phyloP scores from a whole-genome alignment of 2,113 vertebrate genomes.

The Thalassoma bifasciatum region DNA sequence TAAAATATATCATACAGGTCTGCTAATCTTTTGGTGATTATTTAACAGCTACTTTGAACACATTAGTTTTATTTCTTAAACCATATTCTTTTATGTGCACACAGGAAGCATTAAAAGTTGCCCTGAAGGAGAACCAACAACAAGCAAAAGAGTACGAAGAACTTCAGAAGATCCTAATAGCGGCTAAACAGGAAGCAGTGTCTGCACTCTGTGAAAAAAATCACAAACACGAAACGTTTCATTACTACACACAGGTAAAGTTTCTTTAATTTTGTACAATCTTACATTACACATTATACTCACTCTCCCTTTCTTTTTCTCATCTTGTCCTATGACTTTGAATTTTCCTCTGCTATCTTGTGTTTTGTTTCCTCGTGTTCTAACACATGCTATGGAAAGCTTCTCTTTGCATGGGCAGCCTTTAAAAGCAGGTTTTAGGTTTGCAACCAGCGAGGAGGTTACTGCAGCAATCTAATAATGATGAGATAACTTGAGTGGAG shows the following conservation, averaged over 20 bases:
- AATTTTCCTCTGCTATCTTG: conserved; percentile 3
- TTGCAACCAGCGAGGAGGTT: conserved; percentile 69
- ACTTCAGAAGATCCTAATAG: conserved; percentile 66
- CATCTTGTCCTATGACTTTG: conserved; percentile 16
- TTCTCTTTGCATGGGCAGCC: conserved; percentile 49
- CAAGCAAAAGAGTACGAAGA: conserved; percentile 64
- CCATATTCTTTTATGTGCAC: conserved; percentile 15
- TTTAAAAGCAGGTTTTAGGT: conserved; percentile 65
- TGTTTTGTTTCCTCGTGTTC: neutral
- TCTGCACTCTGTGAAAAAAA: conserved; percentile 60
- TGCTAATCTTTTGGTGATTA: neutral
- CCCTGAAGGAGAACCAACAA: conserved; percentile 63
- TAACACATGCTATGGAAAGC: conserved; percentile 9
- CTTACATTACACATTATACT: conserved; percentile 3
- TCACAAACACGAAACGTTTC: conserved; percentile 43
- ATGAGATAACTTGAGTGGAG: conserved; percentile 77
- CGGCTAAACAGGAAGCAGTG: conserved; percentile 61
- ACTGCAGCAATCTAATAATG: conserved; percentile 76
- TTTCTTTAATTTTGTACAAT: neutral
- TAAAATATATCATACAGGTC: no score
- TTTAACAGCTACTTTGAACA: neutral
- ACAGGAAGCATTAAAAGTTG: conserved; percentile 62
- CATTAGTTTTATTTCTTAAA: conserved; percentile 2
- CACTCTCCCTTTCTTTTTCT: neutral
- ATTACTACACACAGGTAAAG: conserved; percentile 75